Evolutionary conservation across 2,888 invertebrate species (phyloP).

Genomic region (Dioctria rufipes): DNA sequence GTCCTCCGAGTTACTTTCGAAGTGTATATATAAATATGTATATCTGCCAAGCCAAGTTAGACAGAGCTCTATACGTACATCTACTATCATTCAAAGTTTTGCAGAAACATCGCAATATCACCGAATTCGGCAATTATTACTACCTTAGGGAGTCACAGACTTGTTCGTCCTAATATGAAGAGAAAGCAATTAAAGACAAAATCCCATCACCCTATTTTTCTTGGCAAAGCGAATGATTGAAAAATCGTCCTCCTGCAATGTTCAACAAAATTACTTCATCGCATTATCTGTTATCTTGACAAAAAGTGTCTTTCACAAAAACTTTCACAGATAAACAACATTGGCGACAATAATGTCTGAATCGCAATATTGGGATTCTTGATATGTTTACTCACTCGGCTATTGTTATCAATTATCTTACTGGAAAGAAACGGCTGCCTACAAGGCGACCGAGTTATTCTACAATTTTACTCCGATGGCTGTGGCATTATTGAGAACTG

Average conservation of each 20-base stretch:
- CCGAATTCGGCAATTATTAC: background rate
- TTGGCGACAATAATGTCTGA: no score
- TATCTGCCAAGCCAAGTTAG: no score
- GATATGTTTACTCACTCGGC: conserved; percentile 24
- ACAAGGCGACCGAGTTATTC: conserved; percentile 25
- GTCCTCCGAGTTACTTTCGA: no score
- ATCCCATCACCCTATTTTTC: background rate
- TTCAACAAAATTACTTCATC: no score
- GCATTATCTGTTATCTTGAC: no score
- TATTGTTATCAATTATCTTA: conserved; percentile 37
- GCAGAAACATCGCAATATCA: background rate
- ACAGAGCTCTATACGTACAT: no score
- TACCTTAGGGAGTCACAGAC: background rate
- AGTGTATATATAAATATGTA: no score
- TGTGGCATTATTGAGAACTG: background rate
- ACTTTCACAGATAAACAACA: background rate
- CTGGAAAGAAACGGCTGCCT: background rate
- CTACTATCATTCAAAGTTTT: background rate
- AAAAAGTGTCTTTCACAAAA: background rate
- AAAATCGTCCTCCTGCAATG: no score
- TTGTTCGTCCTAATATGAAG: conserved; percentile 17
- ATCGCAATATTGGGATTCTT: conserved; percentile 7
- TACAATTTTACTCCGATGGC: background rate
- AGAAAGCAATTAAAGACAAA: background rate
- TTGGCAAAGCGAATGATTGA: no score